Evolutionary conservation across 2,888 invertebrate species (phyloP), one percentile per base, ranked within the genome.

Genomic region (Polyommatus icarus): DNA sequence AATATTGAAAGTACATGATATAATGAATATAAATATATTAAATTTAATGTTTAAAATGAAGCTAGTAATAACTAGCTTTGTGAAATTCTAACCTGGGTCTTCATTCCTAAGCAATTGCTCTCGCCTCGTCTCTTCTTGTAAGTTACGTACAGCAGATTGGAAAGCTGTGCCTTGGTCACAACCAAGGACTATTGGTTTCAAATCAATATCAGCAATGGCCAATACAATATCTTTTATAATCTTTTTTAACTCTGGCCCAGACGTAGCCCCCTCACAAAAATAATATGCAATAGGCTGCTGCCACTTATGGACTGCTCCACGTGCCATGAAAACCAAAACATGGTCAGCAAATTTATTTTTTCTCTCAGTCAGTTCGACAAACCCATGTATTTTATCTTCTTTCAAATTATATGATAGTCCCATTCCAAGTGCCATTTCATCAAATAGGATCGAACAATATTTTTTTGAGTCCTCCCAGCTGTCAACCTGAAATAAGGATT

Each of bases 51-150:
- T 0, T 54, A 54, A 54, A 54, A 54, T 32, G 40, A 32, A 40
- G 72, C 72, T 40, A 72, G 72, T 40, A 40, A 71, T 18, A 36
- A 15, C 32, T 36, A 36, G 32, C 40, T 36, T 72, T 72, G 40
- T 72, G 3, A 72, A 36, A 36, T 72, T 72, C 76, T n/a, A 29
- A 76, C 67, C 76, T 36, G 36, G 20, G 10, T 24, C 29, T 54
- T 18, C 20, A 29, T 20, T 71, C 3, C 10, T 80, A 54, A 54
- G 54, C 54, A 54, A 77, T 78, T 81, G 81, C 32, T 77, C 50
- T 71, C 80, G 46, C 72, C 77, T 77, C 6, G 82, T 81, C 10
- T 80, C 79, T 57, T 81, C 77, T 77, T 79, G 78, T 0, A 83
- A 29, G 24, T 72, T 75, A 71, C 79, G 80, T 12, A 81, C 1